phyloP scores from a whole-genome alignment of 2,797 vertebrate species.

The Rhynchotus rufescens region DNA sequence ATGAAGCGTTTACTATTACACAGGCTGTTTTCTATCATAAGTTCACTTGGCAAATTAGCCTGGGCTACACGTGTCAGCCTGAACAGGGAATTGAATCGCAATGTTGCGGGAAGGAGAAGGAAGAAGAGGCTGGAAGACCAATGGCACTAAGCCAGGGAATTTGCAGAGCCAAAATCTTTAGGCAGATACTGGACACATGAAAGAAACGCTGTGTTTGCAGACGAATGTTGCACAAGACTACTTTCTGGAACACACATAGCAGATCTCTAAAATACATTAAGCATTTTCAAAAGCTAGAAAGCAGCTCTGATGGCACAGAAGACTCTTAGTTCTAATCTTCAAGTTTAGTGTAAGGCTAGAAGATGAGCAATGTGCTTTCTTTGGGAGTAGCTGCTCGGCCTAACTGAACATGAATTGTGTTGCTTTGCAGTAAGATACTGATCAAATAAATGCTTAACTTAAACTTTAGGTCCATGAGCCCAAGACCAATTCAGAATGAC shows the following conservation, averaged over 20 bases:
- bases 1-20: neutral
- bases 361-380: neutral
- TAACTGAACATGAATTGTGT: neutral
- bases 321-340: neutral
- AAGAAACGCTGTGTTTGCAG: constrained; percentile 15
- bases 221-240: neutral
- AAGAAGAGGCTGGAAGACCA: neutral
- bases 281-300: neutral
- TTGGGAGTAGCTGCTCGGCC: neutral
- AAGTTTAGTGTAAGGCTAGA: neutral
- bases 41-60: constrained; percentile 4
- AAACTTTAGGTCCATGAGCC: neutral
- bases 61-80: constrained; percentile 10
- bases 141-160: neutral
- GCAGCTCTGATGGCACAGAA: neutral
- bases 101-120: neutral
- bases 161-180: neutral
- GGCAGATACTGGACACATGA: neutral
- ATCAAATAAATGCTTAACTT: neutral
- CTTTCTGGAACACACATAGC: neutral
- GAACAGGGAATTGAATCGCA: neutral
- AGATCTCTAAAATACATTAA: neutral
- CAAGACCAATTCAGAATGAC: neutral
- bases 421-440: neutral
- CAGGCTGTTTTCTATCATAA: constrained; percentile 33